These are phyloP conservation scores for Acanthosepion pharaonis DNA, from an alignment of 2,888 invertebrate genomes.

Conservation along the genomic window DNA sequence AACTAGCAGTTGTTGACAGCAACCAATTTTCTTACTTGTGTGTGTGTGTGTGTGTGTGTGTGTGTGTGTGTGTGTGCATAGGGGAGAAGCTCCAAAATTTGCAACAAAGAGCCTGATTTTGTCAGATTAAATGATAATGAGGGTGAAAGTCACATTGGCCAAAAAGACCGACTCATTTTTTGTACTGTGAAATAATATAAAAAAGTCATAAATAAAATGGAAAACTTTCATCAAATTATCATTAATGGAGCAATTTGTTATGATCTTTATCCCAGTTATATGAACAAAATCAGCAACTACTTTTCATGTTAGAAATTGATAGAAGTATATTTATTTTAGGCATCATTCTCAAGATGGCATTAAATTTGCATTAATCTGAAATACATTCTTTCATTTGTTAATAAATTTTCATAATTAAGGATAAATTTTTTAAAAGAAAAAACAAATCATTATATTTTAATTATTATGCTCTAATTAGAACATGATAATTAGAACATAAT, in stretches of 20 bases:
- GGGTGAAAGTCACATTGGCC: background rate
- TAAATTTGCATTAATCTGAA: background rate
- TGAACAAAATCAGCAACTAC: background rate
- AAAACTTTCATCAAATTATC: background rate
- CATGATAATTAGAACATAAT: too few species aligned
- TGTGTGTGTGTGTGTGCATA: background rate
- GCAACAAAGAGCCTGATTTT: background rate
- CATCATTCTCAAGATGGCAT: background rate
- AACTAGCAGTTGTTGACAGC: background rate
- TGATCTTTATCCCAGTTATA: background rate
- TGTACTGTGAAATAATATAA: background rate
- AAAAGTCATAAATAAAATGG: background rate
- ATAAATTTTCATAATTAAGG: background rate
- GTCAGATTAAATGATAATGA: background rate
- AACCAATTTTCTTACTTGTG: background rate
- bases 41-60: too few species aligned
- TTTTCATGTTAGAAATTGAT: too few species aligned
- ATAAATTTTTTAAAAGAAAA: too few species aligned
- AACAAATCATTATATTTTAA: too few species aligned
- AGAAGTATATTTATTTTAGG: too few species aligned
- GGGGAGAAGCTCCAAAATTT: background rate
- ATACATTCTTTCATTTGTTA: background rate
- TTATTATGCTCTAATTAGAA: too few species aligned
- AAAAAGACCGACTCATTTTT: background rate
- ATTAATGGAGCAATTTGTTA: background rate